These are phyloP conservation scores for Bradysia coprophila DNA, from an alignment of 1,140 invertebrate genomes.

Conservation along the genomic window DNA sequence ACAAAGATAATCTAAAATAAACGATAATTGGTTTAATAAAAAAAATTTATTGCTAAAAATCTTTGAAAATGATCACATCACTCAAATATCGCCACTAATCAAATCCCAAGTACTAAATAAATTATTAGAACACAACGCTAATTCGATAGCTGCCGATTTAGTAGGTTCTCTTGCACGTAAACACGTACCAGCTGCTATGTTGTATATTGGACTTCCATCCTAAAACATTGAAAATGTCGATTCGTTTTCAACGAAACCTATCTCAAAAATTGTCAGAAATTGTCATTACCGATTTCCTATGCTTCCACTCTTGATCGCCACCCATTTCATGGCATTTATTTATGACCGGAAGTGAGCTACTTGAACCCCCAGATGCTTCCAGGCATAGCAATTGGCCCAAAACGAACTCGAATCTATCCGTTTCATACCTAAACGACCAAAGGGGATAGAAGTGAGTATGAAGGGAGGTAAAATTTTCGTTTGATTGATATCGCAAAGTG, in stretches of 20 bases:
- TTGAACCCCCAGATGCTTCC: slow-evolving; percentile 37
- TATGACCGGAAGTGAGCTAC: slow-evolving; percentile 40
- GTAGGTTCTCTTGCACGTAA: slow-evolving; percentile 35
- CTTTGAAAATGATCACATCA: too few species aligned
- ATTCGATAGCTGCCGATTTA: slow-evolving; percentile 33
- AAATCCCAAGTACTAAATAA: slow-evolving; percentile 52
- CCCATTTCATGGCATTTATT: slow-evolving; percentile 86
- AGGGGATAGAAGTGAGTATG: background rate
- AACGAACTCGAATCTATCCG: slow-evolving; percentile 66
- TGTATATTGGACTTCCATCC: slow-evolving; percentile 61
- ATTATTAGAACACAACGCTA: slow-evolving; percentile 51
- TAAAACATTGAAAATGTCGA: slow-evolving; percentile 23
- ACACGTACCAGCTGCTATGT: slow-evolving; percentile 69
- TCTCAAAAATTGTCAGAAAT: slow-evolving; percentile 7
- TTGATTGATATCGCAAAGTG: too few species aligned
- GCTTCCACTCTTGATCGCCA: slow-evolving; percentile 75
- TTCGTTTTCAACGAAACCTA: background rate
- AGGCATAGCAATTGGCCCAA: slow-evolving; percentile 70
- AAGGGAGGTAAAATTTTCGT: too few species aligned
- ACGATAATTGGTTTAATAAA: too few species aligned
- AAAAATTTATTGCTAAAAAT: too few species aligned
- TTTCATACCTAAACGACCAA: slow-evolving; percentile 73
- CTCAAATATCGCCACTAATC: too few species aligned
- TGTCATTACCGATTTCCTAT: slow-evolving; percentile 45
- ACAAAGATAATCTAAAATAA: too few species aligned